A percentile compares a stretch with the other conserved stretches of the same genome.
Evolutionary conservation across 2,113 vertebrate genomes (phyloP).

Genomic region (Lophotis ruficrista): DNA sequence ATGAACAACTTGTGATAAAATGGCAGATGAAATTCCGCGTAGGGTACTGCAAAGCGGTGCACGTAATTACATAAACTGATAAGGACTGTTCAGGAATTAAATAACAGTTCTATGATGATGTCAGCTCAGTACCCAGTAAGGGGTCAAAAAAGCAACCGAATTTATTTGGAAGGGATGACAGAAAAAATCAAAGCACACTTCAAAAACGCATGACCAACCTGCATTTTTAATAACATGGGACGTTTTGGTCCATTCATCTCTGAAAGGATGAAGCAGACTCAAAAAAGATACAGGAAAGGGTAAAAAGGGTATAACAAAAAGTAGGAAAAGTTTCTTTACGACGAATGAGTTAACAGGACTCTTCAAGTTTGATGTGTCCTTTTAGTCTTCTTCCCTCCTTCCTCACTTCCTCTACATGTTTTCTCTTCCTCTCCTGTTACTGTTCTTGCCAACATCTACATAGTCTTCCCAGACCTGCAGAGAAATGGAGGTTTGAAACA

Average conservation of each 20-base stretch:
- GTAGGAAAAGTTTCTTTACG: not conserved
- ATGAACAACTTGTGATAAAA: not conserved
- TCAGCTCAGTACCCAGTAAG: not conserved
- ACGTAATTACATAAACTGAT: not conserved
- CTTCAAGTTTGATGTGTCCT: not conserved
- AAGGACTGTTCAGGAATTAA: not conserved
- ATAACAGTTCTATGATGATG: not conserved
- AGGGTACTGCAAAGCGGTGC: not conserved
- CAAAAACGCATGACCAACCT: not conserved
- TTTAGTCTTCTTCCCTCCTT: not conserved
- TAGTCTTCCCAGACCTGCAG: not conserved
- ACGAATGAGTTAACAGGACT: not conserved
- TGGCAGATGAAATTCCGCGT: not conserved
- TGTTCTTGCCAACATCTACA: not conserved
- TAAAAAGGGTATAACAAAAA: not conserved
- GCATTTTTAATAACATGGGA: not conserved
- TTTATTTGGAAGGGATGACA: not conserved
- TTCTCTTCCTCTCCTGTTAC: not conserved
- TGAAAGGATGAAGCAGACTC: not conserved
- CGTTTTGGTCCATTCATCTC: not conserved
- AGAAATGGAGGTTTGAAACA: not conserved
- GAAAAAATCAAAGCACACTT: not conserved
- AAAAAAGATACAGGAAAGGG: not conserved
- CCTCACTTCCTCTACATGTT: not conserved
- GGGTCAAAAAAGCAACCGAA: not conserved